Base-by-base conservation (phyloP, 2,113 vertebrate species). In the Zosterops lateralis region DNA sequence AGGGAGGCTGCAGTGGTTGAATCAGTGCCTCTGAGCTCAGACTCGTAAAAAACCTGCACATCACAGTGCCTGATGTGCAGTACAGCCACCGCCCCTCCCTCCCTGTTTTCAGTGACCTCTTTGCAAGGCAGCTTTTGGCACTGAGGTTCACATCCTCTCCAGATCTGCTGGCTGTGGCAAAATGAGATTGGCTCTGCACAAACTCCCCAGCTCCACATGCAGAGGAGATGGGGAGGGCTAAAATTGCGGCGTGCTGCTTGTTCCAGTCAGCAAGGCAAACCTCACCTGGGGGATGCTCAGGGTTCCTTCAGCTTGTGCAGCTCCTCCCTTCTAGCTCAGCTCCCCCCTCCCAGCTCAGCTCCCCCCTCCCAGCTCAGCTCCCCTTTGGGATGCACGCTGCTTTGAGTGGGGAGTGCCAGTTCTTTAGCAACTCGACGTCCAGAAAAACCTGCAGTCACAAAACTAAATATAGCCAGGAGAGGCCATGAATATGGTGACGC, bases 391-490 rank as follows among this genome's bases (percentile, higher is more conserved):
- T 25, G 4, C 11, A 2, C 1, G 0, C 84, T 56, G 84, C 64
- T 85, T 40, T 64, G 66, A 32, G 80, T 80, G 75, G 86, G 64
- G 85, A 88, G 68, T 13, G 45, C 53, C 61, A 8, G 80, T 6
- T 81, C 80, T 93, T 89, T 53, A 95, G 86, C 88, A 76, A 24
- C 87, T 95, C 8, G 0, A 84, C 10, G 82, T 87, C 84, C 94
- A 92, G 91, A 87, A 83, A 94, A 94, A 95, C 87, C 91, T 95
- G 96, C 95, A 96, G 89, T 89, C 95, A 81, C 26, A 5, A 81
- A 85, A 58, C 96, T 96, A 95, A 94, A 91, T 96, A 94, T 94
- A 95, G 95, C 82, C 1, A 6, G 7, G 87, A 95, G 93, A 92
- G 82, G 91, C 93, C 45, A 17, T 79, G 87, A 85, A 50, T 53